Evolutionary conservation across 92 coral and sea anemone species (phyloP), one percentile per base, ranked within the genome.

Genomic region (Montipora capitata): DNA sequence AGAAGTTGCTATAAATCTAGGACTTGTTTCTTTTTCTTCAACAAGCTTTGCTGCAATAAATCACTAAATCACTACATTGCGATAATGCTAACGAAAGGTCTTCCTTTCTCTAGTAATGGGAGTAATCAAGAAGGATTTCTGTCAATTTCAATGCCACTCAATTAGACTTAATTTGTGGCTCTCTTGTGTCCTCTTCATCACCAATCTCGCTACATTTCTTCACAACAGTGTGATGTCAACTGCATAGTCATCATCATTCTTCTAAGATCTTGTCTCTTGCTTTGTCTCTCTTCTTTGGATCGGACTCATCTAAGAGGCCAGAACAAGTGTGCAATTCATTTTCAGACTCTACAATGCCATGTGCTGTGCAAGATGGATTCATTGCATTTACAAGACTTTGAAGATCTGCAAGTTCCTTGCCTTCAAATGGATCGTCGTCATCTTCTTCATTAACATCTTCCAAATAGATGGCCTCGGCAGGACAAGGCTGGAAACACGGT

Each of bases 261-360:
- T 48, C 10, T 10, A 68, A 68, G 17, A 39, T 9, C 44, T 73
- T 27, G 5, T 72, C 56, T 48, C 56, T 72, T 43, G 77, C 77
- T 12, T 72, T 72, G 12, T 72, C 77, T 39, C 56, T 70, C 76
- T 49, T 35, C 7, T 70, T 70, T 70, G 76, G 76, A 70, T 70
- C 76, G 1, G 76, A 48, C 7, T 14, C 49, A 49, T 70, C 76
- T 1, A 70, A 40, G 51, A 38, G 51, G 39, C 49, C 77, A 72
- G 57, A 72, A 56, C 77, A 72, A 3, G 42, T 13, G 41, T 69
- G 74, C 41, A 72, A 13, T 13, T 72, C 10, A 13, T 72, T 38
- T 72, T 72, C 77, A 72, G 16, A 5, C 35, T 27, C 16, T 41
- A 43, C 5, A 13, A 72, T 17, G 56, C 42, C 77, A 3, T 72